Evolutionary conservation across 1,140 invertebrate genomes (phyloP), one percentile per base, ranked within the genome.

Genomic region (Augochlora pura): DNA sequence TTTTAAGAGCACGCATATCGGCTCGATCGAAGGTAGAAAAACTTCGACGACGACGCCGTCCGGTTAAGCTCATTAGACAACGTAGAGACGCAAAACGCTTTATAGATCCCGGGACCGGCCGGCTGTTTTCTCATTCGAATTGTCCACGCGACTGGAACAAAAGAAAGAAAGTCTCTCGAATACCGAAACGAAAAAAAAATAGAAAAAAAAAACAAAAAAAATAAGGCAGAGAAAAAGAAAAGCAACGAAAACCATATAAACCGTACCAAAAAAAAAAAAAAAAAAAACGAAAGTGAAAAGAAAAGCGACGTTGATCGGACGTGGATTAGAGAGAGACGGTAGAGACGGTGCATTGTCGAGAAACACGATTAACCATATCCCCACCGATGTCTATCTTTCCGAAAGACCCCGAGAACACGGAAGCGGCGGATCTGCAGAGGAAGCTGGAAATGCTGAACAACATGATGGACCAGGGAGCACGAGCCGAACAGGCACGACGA

Each of bases 391-490:
- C 88, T 89, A 84, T 88, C 87, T 90, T 90, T 90, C 77, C 87
- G 81, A 91, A 93, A 97, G 97, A 98, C 94, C 95, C 97, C 77
- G 97, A 98, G 91, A 97, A 97, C 91, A 96, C 96, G 81, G 97
- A 98, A 87, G 96, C 96, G n/a, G 95, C 96, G 42, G 97, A 99
- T 91, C 94, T 99, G 84, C 97, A 98, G 92, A 95, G 97, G 88
- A 99, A 99, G 93, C 93, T 99, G 86, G 97, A 98, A 92, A 95
- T 97, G 91, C 94, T 99, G 88, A 99, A 99, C 94, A 96, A 96
- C 88, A 96, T 97, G 84, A 96, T 98, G 94, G 97, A 97, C 91
- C 96, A 97, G 90, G 96, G 97, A 92, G 94, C 96, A 54, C 90
- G 94, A 78, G 93, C 93, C 18, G 94, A 95, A 87, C 95, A 95